phyloP scores from a whole-genome alignment of 2,113 vertebrate genomes.

The Catharus bicknelli region DNA sequence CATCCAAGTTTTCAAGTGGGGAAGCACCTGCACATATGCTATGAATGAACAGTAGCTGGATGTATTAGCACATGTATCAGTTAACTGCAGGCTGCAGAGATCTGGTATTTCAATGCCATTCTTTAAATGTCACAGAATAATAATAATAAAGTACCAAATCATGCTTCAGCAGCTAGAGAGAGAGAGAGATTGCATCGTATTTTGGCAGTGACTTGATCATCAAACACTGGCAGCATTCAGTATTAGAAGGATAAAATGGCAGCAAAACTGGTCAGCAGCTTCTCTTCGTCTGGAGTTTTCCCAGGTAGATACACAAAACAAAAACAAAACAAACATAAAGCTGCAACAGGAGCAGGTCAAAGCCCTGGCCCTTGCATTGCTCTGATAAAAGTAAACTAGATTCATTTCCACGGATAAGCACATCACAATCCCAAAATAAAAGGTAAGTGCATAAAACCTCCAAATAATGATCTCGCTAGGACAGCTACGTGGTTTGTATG shows the following conservation, averaged over 20 bases:
- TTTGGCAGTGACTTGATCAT: conserved; percentile 69
- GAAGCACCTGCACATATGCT: conserved; percentile 40
- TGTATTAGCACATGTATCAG: neutral
- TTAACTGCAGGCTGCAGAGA: conserved; percentile 56
- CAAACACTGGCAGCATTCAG: conserved; percentile 73
- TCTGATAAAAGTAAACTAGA: conserved; percentile 75
- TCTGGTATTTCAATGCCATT: conserved; percentile 54
- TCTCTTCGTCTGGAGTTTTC: conserved; percentile 75
- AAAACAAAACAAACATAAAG: conserved; percentile 71
- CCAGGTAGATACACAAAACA: conserved; percentile 72
- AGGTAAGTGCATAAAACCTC: conserved; percentile 53
- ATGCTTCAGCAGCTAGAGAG: conserved; percentile 73
- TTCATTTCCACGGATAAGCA: conserved; percentile 65
- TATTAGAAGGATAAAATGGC: conserved; percentile 72
- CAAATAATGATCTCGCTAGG: conserved; percentile 14
- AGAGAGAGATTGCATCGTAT: conserved; percentile 58
- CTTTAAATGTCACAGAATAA: conserved; percentile 59
- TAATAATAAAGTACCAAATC: conserved; percentile 69
- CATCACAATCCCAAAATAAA: conserved; percentile 53
- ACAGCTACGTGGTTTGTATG: conserved; percentile 37
- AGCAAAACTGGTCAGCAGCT: conserved; percentile 79
- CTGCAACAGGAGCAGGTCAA: conserved; percentile 60
- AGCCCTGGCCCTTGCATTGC: conserved; percentile 79
- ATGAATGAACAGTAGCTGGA: conserved; percentile 40
- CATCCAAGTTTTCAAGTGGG: conserved; percentile 39